Percentiles rank a stretch among this genome's conserved stretches.
Conservation (phyloP, 2,888 invertebrate genomes). For the Amorpha juglandis region DNA sequence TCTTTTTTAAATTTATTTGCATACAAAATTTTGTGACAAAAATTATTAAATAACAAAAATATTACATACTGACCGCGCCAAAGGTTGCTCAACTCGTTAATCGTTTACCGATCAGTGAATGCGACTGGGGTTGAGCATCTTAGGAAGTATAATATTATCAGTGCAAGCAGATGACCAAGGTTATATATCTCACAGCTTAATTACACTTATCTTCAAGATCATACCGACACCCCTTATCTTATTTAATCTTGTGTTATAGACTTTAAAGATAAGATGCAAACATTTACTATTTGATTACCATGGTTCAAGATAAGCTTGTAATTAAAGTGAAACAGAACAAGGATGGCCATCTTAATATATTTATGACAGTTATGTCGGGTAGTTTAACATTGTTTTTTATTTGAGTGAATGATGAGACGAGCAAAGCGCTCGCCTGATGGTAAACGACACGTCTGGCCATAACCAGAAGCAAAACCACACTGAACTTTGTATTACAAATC, state of each 20-base stretch:
- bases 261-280: background rate
- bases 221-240: conserved; percentile 4
- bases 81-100: too few species aligned
- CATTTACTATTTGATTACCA: conserved; percentile 27
- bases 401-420: too few species aligned
- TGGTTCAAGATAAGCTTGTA: conserved; percentile 30
- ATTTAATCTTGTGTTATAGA: background rate
- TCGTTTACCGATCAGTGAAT: too few species aligned
- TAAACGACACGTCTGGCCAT: too few species aligned
- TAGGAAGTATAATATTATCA: conserved; percentile 7
- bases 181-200: background rate
- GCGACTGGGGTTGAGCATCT: too few species aligned
- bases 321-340: background rate
- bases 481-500: too few species aligned
- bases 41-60: background rate
- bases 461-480: too few species aligned
- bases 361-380: background rate
- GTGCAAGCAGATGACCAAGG: background rate
- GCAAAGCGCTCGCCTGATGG: too few species aligned
- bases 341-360: background rate
- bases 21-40: background rate
- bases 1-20: background rate
- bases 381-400: too few species aligned
- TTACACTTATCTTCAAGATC: background rate
- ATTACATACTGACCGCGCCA: too few species aligned